phyloP scores from a whole-genome alignment of 2,797 vertebrate genomes.

The Epinephelus malabaricus region DNA sequence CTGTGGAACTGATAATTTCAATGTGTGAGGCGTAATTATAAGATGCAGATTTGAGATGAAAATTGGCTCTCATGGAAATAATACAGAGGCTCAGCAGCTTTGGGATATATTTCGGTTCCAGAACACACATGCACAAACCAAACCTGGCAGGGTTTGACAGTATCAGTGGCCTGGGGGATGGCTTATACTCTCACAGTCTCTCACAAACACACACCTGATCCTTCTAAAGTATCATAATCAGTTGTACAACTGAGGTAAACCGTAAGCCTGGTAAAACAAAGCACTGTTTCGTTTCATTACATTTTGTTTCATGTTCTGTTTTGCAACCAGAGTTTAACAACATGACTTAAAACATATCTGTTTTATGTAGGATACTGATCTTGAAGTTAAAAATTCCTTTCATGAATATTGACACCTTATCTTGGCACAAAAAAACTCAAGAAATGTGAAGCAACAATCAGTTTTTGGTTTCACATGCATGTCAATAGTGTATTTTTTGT shows the following conservation, averaged over 20 bases:
- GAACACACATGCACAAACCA: background rate
- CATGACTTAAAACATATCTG: background rate
- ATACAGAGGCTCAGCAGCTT: slow-evolving; percentile 34
- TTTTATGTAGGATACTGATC: too few species aligned
- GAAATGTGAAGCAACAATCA: too few species aligned
- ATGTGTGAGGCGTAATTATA: slow-evolving; percentile 20
- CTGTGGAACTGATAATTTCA: slow-evolving; percentile 10
- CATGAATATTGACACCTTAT: too few species aligned
- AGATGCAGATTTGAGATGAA: slow-evolving; percentile 39
- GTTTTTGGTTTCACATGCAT: too few species aligned
- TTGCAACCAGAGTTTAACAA: too few species aligned
- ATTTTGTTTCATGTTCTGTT: too few species aligned
- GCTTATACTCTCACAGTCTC: background rate
- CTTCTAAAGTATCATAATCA: background rate
- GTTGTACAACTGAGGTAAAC: background rate
- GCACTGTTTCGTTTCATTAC: background rate
- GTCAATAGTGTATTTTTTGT: too few species aligned
- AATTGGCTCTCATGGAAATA: slow-evolving; percentile 30
- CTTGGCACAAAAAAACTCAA: too few species aligned
- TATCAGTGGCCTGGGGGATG: background rate
- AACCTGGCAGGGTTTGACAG: background rate
- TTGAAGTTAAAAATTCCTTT: too few species aligned
- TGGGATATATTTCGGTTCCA: slow-evolving; percentile 14
- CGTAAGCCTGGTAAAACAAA: background rate
- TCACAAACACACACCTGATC: background rate